A percentile compares a stretch with the other conserved stretches of the same genome.
Evolutionary conservation across 2,797 vertebrate genomes (phyloP).

Genomic region (Lepilemur septentrionalis): DNA sequence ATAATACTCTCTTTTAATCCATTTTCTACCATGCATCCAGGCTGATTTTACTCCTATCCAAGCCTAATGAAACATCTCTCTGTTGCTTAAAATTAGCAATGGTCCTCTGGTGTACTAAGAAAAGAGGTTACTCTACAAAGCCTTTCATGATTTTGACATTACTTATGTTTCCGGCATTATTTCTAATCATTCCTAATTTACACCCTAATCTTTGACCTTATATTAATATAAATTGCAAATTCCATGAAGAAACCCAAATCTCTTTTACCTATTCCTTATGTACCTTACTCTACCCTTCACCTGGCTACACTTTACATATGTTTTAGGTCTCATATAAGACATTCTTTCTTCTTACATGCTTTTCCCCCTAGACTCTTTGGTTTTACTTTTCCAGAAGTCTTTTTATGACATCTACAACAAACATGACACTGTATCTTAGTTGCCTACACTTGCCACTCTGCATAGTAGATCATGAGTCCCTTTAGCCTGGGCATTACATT

Average conservation of each 20-base stretch:
- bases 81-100: not conserved
- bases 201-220: not conserved
- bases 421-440: not conserved
- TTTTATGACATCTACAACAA: not conserved
- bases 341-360: not conserved
- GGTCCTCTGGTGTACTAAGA: not conserved
- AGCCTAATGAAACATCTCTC: not conserved
- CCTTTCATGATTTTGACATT: not conserved
- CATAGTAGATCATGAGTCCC: not conserved
- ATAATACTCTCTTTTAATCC: not conserved
- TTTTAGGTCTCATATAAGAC: not conserved
- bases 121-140: not conserved
- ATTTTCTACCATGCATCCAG: not conserved
- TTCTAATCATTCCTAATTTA: not conserved
- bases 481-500: not conserved
- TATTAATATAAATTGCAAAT: not conserved
- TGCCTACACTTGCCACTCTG: not conserved
- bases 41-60: not conserved
- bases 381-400: slow-evolving; percentile 8
- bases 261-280: not conserved
- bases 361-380: not conserved
- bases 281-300: not conserved
- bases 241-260: not conserved
- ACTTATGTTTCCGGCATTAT: not conserved
- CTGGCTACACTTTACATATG: not conserved